A percentile compares a stretch with the other conserved stretches of the same genome.
Evolutionary conservation across 2,888 invertebrate species (phyloP).

Genomic region (Linnaemya tessellans): DNA sequence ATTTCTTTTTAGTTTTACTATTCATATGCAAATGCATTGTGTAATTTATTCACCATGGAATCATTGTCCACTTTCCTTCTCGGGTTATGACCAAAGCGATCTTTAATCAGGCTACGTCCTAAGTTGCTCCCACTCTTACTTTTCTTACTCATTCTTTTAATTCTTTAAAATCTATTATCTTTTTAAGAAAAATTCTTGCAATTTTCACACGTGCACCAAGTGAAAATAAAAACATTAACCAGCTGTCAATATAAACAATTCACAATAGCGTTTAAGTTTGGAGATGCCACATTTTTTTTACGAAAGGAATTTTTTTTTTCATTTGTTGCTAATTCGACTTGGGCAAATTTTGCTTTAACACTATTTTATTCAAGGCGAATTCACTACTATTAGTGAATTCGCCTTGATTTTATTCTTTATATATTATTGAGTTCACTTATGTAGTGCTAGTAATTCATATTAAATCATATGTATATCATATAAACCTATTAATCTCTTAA

Average conservation of each 20-base stretch:
- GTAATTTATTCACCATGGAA: conserved; percentile 86
- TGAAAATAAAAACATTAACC: conserved; percentile 40
- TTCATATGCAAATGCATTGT: not conserved
- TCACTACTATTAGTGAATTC: too few relatives aligned
- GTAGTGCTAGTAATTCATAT: too few relatives aligned
- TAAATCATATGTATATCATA: too few relatives aligned
- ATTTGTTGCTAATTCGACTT: too few relatives aligned
- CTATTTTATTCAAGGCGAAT: too few relatives aligned
- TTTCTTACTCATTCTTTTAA: conserved; percentile 88
- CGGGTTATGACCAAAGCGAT: conserved; percentile 88
- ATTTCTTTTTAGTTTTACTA: not conserved
- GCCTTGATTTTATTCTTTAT: too few relatives aligned
- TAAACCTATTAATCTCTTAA: too few relatives aligned
- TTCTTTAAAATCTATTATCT: not conserved
- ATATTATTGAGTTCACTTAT: too few relatives aligned
- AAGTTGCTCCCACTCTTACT: conserved; percentile 85
- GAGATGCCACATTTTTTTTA: conserved; percentile 14
- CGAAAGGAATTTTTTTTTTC: too few relatives aligned
- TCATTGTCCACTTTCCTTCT: conserved; percentile 88
- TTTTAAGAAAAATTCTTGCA: conserved; percentile 4
- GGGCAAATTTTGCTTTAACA: too few relatives aligned
- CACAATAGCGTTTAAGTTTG: conserved; percentile 31
- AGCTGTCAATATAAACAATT: conserved; percentile 52
- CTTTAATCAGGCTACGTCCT: conserved; percentile 89
- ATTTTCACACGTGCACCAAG: conserved; percentile 57